These are phyloP conservation scores for Cantharis flavilabris DNA, from an alignment of 2,888 invertebrate species.

Conservation along the genomic window DNA sequence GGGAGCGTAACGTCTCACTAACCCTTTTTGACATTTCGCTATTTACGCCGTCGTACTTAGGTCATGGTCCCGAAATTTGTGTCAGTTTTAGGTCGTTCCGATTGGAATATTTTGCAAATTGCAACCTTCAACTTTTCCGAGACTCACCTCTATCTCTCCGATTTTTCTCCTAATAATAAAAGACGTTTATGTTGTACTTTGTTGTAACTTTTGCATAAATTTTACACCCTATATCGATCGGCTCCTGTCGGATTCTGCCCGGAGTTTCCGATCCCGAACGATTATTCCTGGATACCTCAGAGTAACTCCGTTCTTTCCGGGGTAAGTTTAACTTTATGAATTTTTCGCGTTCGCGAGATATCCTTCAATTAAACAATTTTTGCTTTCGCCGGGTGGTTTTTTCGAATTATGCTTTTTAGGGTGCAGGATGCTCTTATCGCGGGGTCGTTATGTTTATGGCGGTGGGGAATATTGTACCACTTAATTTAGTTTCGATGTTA, in stretches of 20 bases:
- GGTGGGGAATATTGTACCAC: neutral
- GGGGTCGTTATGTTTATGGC: neutral
- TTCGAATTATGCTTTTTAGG: neutral
- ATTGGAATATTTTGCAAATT: neutral
- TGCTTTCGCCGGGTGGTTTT: neutral
- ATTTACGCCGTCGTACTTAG: neutral
- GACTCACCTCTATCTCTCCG: neutral
- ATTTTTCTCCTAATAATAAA: neutral
- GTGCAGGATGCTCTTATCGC: neutral
- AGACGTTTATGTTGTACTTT: neutral
- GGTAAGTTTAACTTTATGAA: slow-evolving; percentile 5
- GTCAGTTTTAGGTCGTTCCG: neutral
- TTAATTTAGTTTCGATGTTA: neutral
- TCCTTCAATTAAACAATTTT: neutral
- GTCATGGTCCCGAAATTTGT: neutral
- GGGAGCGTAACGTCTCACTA: neutral
- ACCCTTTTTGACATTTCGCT: neutral
- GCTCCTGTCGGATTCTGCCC: slow-evolving; percentile 49
- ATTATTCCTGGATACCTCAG: slow-evolving; percentile 37
- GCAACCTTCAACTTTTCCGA: neutral
- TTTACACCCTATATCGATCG: slow-evolving; percentile 47
- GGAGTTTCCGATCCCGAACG: slow-evolving; percentile 43
- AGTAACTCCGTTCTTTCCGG: slow-evolving; percentile 16
- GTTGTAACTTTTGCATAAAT: slow-evolving; percentile 31
- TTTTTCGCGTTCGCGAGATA: neutral